Evolutionary conservation across 2,797 vertebrate genomes (phyloP).

Genomic region (Chaetodon trifasciatus): DNA sequence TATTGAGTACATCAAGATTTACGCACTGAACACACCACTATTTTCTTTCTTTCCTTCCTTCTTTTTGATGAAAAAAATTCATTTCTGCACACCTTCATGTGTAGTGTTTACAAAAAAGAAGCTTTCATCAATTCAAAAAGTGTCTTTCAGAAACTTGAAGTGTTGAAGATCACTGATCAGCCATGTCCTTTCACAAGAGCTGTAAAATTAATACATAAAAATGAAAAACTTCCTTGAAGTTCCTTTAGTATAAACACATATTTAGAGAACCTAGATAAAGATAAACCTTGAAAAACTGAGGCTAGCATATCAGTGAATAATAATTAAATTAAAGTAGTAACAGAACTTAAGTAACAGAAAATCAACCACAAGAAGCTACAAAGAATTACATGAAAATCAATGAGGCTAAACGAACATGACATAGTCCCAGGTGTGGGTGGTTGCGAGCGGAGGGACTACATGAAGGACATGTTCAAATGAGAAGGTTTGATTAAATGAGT

Average conservation of each 20-base stretch:
- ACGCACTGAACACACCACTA: neutral
- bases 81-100: neutral
- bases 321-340: neutral
- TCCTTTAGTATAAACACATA: too few relatives aligned
- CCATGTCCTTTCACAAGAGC: too few relatives aligned
- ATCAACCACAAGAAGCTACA: neutral
- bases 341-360: neutral
- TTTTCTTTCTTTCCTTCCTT: neutral
- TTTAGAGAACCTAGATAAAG: too few relatives aligned
- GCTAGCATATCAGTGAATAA: neutral
- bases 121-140: neutral
- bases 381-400: neutral
- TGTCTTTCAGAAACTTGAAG: neutral
- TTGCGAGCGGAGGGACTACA: neutral
- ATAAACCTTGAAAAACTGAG: neutral
- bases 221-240: too few relatives aligned
- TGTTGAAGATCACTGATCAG: neutral
- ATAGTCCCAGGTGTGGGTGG: neutral
- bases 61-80: neutral
- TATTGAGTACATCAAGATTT: neutral
- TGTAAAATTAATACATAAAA: too few relatives aligned
- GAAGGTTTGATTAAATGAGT: slow-evolving; percentile 9
- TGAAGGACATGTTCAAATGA: slow-evolving; percentile 3
- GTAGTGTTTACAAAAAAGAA: neutral
- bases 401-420: neutral